Evolutionary conservation across 2,888 invertebrate genomes (phyloP).

Genomic region (Eubasilissa splendida): DNA sequence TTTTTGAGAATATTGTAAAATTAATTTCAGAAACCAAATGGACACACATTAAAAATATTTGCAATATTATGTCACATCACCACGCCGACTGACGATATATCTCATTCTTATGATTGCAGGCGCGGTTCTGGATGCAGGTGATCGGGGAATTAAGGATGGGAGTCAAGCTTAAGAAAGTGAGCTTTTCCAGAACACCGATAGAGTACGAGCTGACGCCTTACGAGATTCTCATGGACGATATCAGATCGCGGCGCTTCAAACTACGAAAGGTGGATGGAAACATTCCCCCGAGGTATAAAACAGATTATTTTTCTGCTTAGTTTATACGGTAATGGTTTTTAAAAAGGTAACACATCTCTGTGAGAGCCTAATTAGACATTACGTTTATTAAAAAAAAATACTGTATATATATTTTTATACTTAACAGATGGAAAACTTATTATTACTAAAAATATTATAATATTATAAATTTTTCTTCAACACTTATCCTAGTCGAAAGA

Average conservation of each 20-base stretch:
- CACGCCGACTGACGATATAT: not conserved
- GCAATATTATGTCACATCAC: too few species aligned
- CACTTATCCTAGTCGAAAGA: too few species aligned
- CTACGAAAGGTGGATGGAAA: slow-evolving; percentile 90
- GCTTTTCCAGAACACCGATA: slow-evolving; percentile 82
- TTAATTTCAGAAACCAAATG: too few species aligned
- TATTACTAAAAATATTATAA: too few species aligned
- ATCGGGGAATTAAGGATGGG: slow-evolving; percentile 93
- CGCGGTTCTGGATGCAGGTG: slow-evolving; percentile 96
- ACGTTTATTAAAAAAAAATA: too few species aligned
- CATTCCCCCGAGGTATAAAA: slow-evolving; percentile 77
- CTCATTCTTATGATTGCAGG: slow-evolving; percentile 71
- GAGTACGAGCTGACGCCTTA: slow-evolving; percentile 97
- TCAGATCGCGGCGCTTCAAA: slow-evolving; percentile 90
- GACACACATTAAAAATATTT: too few species aligned
- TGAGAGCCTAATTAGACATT: too few species aligned
- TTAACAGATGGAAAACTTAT: too few species aligned
- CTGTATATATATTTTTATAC: too few species aligned
- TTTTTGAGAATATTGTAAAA: too few species aligned
- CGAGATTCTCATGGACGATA: slow-evolving; percentile 97
- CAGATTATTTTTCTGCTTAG: not conserved
- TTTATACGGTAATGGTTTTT: not conserved
- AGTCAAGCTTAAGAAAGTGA: slow-evolving; percentile 92
- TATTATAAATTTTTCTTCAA: too few species aligned
- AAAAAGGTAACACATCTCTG: too few species aligned